Base-by-base conservation (phyloP, 2,113 vertebrate genomes). In the Alethe diademata region DNA sequence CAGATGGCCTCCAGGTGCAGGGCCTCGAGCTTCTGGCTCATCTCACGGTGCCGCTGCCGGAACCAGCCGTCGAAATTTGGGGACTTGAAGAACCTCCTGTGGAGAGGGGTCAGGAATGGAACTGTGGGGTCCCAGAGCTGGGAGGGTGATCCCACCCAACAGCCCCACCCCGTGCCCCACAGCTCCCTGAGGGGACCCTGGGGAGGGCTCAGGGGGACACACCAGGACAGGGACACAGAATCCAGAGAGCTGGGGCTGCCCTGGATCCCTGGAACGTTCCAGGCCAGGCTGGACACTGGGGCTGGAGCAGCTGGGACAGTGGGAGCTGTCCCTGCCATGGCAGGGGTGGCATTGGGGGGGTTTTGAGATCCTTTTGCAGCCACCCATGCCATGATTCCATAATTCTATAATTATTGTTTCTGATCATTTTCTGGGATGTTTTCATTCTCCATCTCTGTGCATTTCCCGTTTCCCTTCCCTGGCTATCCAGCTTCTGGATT, bases 1-100 rank as follows among this genome's bases (percentile, higher is more conserved):
- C 98, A 98, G 78, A 99, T 98, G 2, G 98, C 98, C 95, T 99
- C 99, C 72, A 99, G 95, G 83, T 99, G 99, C 50, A 99, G 97
- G 8, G 98, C 98, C 92, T 99, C 99, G 91, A 99, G 97, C 83
- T 99, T 99, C 86, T 98, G 98, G 4, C 96, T 98, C 99, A 99
- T 99, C 75, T 99, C 99, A 73, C 72, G 97, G 95, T 98, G 98
- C 53, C 99, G 97, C 60, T 99, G 98, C 8, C 99, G 98, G 88
- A 98, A 99, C 99, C 99, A 99, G 6, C 99, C 99, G 2, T 99
- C 99, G 8, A 99, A 99, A 92, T 99, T 99, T 7, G 98, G 98
- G 36, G 99, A 99, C 93, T 97, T 98, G 96, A 99, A 98, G 95
- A 99, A 99, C 17, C 98, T 97, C 95, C 99, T 99, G 95, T 29